phyloP scores from a whole-genome alignment of 1,140 invertebrate genomes.

The Papilio glaucus region DNA sequence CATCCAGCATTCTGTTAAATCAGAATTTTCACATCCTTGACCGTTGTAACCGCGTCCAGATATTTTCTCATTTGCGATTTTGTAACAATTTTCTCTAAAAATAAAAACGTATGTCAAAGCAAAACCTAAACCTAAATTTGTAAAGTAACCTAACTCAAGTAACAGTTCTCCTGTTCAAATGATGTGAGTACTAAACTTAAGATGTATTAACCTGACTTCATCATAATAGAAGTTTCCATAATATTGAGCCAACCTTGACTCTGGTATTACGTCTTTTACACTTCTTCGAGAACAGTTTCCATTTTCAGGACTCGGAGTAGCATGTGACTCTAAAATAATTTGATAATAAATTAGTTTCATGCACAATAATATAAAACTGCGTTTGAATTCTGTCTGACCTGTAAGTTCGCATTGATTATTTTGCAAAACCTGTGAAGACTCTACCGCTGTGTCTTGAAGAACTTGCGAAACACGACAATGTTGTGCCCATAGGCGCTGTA shows the following conservation, averaged over 20 bases:
- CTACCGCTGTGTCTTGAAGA: slow-evolving; percentile 62
- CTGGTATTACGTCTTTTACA: slow-evolving; percentile 76
- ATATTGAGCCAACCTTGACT: slow-evolving; percentile 74
- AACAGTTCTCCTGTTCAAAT: too few species aligned
- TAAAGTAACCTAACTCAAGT: too few species aligned
- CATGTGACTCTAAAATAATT: slow-evolving; percentile 59
- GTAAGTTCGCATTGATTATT: slow-evolving; percentile 62
- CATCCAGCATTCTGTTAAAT: slow-evolving; percentile 80
- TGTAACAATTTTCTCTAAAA: slow-evolving; percentile 76
- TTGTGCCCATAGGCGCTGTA: slow-evolving; percentile 77
- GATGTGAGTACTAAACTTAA: too few species aligned
- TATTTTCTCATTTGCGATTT: slow-evolving; percentile 59
- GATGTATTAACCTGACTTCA: slow-evolving; percentile 58
- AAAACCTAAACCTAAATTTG: not conserved
- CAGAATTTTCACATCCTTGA: slow-evolving; percentile 68
- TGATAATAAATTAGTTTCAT: not conserved
- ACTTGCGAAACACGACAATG: slow-evolving; percentile 75
- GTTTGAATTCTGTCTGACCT: slow-evolving; percentile 45
- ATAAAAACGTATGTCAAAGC: slow-evolving; percentile 33
- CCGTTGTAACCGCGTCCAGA: slow-evolving; percentile 58
- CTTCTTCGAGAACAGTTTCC: slow-evolving; percentile 58
- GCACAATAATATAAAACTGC: too few species aligned
- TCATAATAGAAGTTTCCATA: slow-evolving; percentile 79
- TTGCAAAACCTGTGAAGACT: slow-evolving; percentile 53
- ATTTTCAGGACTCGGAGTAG: slow-evolving; percentile 64